phyloP scores from a whole-genome alignment of 2,797 vertebrate species.

The Eutrigla gurnardus region DNA sequence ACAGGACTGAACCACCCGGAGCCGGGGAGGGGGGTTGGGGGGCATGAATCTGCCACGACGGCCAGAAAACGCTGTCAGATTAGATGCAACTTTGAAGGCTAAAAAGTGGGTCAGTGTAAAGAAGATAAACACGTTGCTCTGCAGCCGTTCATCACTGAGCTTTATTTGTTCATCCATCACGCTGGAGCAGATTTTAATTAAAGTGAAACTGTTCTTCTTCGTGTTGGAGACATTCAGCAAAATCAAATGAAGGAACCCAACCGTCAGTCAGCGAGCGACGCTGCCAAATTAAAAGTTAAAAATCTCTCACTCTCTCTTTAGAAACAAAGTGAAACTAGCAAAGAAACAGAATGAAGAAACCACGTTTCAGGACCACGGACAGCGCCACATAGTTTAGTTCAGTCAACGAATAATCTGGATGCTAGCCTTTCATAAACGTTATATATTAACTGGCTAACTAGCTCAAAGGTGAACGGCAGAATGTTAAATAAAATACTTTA shows the following conservation, averaged over 20 bases:
- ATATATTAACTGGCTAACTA: too few species aligned
- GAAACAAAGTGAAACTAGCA: too few species aligned
- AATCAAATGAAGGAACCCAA: not conserved
- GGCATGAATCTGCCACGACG: conserved; percentile 39
- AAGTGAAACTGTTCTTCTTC: not conserved
- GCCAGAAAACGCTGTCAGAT: conserved; percentile 47
- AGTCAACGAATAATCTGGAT: too few species aligned
- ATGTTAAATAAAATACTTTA: too few species aligned
- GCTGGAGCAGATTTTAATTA: not conserved
- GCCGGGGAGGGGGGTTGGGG: not conserved
- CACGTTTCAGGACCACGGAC: too few species aligned
- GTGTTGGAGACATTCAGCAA: too few species aligned
- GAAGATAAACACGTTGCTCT: not conserved
- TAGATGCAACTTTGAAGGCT: conserved; percentile 41
- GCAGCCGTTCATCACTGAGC: not conserved
- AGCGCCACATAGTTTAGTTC: too few species aligned
- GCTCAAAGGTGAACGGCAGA: too few species aligned
- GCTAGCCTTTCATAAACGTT: too few species aligned
- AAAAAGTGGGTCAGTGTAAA: conserved; percentile 34
- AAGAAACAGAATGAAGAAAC: too few species aligned
- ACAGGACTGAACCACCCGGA: conserved; percentile 47
- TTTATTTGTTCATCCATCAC: not conserved
- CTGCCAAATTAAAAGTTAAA: too few species aligned
- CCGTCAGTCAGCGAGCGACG: not conserved
- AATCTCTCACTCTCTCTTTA: too few species aligned